Base-by-base conservation (phyloP, 2,113 vertebrate species). In the Brachionichthys hirsutus region DNA sequence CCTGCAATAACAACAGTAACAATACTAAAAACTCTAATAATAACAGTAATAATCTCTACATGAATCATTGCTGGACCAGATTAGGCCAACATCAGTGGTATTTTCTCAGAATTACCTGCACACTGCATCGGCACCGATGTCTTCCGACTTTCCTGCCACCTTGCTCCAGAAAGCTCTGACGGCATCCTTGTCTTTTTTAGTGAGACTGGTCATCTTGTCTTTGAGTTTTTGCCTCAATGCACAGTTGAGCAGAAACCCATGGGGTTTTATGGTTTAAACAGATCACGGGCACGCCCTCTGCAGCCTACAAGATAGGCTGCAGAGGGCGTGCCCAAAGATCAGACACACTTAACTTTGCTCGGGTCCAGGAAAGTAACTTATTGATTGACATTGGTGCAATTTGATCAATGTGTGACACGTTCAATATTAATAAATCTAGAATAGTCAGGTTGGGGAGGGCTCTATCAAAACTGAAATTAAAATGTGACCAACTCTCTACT, bases 151-250 rank as follows among this genome's bases (percentile, higher is more conserved):
- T 36, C 17, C 0, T 0, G 61, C 7, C 4, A 89, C 17, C 73
- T 91, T 92, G 36, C 0, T 0, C 91, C 93, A 94, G 45, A 91
- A 36, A 14, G 6, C 9, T 57, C 63, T 90, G 70, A 95, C 87
- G 2, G 58, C 12, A 2, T 0, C 0, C 67, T 89, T 89, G 84
- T 97, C 94, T 1, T 0, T 59, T 0, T 18, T 1, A 0, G 69
- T 76, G 75, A 95, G 92, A 67, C 48, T 78, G n/a, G 75, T 90
- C 94, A 95, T 97, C n/a, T 85, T 78, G 62, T 0, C 22, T 19
- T 38, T 46, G 67, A 50, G 4, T 36, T 51, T 47, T 43, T 18
- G 48, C 2, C 30, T 38, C 49, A 80, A 54, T 66, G 55, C 19
- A 10, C 12, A 18, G 15, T 15, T 19, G 8, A 35, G 36, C 13